Evolutionary conservation across 2,888 invertebrate species (phyloP), one percentile per base, ranked within the genome.

Genomic region (Ormyrus nitidulus): DNA sequence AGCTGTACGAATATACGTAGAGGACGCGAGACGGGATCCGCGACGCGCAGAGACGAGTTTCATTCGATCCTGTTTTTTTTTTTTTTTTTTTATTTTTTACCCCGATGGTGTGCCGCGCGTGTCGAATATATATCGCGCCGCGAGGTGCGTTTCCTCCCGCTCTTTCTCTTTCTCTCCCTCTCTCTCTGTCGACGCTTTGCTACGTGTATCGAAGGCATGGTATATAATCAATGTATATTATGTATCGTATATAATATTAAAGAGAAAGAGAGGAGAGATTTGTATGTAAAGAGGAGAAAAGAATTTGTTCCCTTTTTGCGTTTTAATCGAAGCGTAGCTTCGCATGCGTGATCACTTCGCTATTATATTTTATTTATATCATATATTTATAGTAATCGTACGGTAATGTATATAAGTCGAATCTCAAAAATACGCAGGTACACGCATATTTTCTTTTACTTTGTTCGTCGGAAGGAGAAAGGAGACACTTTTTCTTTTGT

Each of bases 241-340:
- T 19, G 61, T 72, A 76, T 72, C 54, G 48, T 72, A 62, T 64
- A 71, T 62, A 44, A 44, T 34, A 34, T 34, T 34, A 34, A 34
- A 80, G 48, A 68, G 77, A 68, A 69, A 58, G 44, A 51, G 62
- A 58, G 59, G 61, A 66, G 72, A 64, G 56, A 64, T 34, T 34
- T 34, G 34, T 34, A 34, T 72, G 49, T 54, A 70, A 73, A 80
- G 73, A 77, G 72, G 54, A 79, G 76, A 76, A 79, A 72, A 78
- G 56, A 79, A 76, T 78, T 81, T 81, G 81, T 81, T 81, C 81
- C 81, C 81, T 53, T 81, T 81, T 79, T 75, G 81, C 81, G 64
- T 76, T 34, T 34, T 71, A 73, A 77, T 81, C 73, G 80, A 81
- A 78, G 74, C 74, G 62, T 61, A 46, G 71, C 78, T 54, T 68